phyloP scores from a whole-genome alignment of 2,113 vertebrate genomes.

The Trichechus manatus region DNA sequence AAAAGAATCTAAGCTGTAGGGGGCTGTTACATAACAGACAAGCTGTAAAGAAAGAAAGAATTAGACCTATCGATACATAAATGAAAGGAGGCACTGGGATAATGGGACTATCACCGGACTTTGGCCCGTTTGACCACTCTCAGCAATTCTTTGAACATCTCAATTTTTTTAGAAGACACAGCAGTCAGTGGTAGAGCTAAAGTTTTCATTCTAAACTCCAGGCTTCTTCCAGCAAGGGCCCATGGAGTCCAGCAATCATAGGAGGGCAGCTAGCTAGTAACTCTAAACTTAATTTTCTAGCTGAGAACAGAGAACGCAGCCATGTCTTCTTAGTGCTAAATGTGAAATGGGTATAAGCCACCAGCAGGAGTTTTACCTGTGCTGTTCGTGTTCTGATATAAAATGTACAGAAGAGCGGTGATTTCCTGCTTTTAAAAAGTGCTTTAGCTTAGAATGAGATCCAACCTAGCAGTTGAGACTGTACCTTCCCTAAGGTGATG shows the following conservation, averaged over 20 bases:
- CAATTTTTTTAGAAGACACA: background rate
- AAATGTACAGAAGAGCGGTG: background rate
- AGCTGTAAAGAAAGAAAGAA: constrained; percentile 68
- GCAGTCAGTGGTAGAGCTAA: background rate
- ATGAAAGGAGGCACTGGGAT: constrained; percentile 39
- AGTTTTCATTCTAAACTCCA: background rate
- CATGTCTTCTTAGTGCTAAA: background rate
- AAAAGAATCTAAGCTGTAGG: constrained; percentile 65
- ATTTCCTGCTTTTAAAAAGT: background rate
- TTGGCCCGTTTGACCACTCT: background rate
- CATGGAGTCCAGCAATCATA: background rate
- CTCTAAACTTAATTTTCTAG: background rate
- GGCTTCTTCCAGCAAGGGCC: constrained; percentile 25
- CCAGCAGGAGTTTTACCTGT: background rate
- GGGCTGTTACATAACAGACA: constrained; percentile 69
- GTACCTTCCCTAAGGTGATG: background rate
- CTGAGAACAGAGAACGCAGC: background rate
- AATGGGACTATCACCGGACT: background rate
- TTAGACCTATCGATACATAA: constrained; percentile 70
- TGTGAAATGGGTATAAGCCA: background rate
- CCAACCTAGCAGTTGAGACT: background rate
- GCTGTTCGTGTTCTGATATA: background rate
- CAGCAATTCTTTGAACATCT: background rate
- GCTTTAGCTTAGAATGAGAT: background rate
- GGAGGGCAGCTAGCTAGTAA: constrained; percentile 1